Evolutionary conservation across 2,113 vertebrate species (phyloP).

Genomic region (Nannospalax galili): DNA sequence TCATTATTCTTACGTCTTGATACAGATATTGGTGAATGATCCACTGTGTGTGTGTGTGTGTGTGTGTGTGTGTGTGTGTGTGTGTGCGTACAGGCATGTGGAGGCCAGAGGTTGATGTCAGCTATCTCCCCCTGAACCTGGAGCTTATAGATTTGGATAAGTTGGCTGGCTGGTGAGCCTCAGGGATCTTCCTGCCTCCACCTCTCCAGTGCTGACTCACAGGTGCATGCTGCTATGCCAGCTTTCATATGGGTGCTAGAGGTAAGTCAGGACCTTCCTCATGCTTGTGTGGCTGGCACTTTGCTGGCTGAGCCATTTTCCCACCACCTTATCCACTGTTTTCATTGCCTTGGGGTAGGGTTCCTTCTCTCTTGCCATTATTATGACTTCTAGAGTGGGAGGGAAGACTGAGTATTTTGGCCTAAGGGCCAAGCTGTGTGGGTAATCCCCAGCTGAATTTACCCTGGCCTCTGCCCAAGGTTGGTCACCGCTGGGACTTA

Average conservation of each 20-base stretch:
- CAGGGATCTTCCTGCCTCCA: not conserved
- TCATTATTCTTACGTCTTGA: not conserved
- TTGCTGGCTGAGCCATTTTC: not conserved
- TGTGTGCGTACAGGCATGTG: not conserved
- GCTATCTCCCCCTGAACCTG: not conserved
- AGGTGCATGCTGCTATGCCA: not conserved
- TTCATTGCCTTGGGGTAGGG: not conserved
- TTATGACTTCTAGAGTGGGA: not conserved
- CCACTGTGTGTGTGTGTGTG: not conserved
- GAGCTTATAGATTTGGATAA: not conserved
- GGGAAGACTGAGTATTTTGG: not conserved
- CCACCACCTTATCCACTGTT: not conserved
- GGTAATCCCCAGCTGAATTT: not conserved
- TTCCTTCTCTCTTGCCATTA: not conserved
- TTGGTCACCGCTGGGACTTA: not conserved
- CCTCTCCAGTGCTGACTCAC: not conserved
- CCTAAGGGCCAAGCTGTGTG: not conserved
- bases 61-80: not conserved
- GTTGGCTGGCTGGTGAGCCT: not conserved
- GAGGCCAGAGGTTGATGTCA: not conserved
- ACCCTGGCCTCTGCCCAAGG: not conserved
- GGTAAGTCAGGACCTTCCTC: not conserved
- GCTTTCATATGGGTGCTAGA: not conserved
- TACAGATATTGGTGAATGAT: not conserved
- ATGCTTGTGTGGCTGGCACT: not conserved